Base-by-base conservation (phyloP, 2,888 invertebrate genomes). In the Conus canariensis region DNA sequence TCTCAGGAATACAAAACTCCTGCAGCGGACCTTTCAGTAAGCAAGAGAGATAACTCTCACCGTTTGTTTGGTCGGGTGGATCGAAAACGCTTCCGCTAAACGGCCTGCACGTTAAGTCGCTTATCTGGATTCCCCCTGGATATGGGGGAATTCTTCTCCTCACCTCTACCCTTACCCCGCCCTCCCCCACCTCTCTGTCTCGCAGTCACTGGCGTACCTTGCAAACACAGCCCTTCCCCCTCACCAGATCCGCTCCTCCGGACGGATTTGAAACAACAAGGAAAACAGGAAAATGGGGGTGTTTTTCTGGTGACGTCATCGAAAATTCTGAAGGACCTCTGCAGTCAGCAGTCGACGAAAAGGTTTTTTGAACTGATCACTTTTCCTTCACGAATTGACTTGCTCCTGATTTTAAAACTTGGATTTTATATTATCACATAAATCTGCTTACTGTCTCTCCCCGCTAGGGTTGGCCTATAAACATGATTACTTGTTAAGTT, bases 1-100 rank as follows among this genome's bases (percentile, higher is more conserved):
- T 30, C 16, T 14, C 16, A 64, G 60, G 16, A 3, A 25, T 85
- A 59, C 85, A 60, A 85, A 85, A 85, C 60, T 59, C 9, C 45
- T 45, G 56, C 60, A 56, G 85, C 59, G 8, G 25, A 14, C 60
- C 64, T 85, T 85, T 60, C 85, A 85, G 9, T 58, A 58, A 45
- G 83, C 85, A 60, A 85, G 85, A n/a, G 60, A 85, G 85, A 85
- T 85, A 85, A 85, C 85, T 85, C 85, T 59, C 60, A 19, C 25
- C n/a, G 85, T 85, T 60, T 85, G 85, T 85, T 85, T 85, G 85
- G 85, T 25, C 60, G 85, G 85, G 85, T 85, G 85, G 85, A 59
- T 60, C 12, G 85, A 85, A 85, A 85, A 85, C 85, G 85, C 85
- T 85, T 85, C 85, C 85, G 60, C 85, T 60, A 59, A 25, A 58